Evolutionary conservation across 2,797 vertebrate genomes (phyloP).

Genomic region (Todus mexicanus): DNA sequence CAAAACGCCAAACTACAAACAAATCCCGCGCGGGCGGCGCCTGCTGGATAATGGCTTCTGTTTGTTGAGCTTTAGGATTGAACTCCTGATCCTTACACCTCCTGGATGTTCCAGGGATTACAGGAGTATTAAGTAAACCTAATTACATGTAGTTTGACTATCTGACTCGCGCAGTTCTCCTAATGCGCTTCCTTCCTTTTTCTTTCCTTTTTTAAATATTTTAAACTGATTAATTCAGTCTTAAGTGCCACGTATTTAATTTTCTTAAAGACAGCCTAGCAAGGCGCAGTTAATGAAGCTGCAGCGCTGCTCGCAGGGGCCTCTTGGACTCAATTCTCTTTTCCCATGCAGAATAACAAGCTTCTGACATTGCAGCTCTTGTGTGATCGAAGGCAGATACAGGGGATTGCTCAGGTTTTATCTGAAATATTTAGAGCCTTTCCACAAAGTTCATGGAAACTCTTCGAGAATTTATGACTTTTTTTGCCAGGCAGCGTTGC

Average conservation of each 20-base stretch:
- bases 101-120: constrained; percentile 73
- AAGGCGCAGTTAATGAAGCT: background rate
- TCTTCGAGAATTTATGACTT: constrained; percentile 24
- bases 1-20: constrained; percentile 20
- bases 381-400: background rate
- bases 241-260: background rate
- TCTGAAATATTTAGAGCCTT: constrained; percentile 51
- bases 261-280: background rate
- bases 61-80: constrained; percentile 69
- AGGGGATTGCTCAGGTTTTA: background rate
- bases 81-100: constrained; percentile 62
- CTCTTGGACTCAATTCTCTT: background rate
- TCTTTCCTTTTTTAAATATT: constrained; percentile 32
- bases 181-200: constrained; percentile 40
- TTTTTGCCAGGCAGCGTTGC: constrained; percentile 12
- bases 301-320: background rate
- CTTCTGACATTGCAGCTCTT: background rate
- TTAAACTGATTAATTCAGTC: constrained; percentile 70
- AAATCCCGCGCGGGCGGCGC: constrained; percentile 42
- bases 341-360: background rate
- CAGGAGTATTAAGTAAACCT: constrained; percentile 69
- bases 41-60: constrained; percentile 50
- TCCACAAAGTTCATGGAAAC: constrained; percentile 42
- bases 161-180: constrained; percentile 64
- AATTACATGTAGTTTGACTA: constrained; percentile 70